These are phyloP conservation scores for Spea multiplicata DNA, from an alignment of 2,113 vertebrate species.

Conservation along the genomic window DNA sequence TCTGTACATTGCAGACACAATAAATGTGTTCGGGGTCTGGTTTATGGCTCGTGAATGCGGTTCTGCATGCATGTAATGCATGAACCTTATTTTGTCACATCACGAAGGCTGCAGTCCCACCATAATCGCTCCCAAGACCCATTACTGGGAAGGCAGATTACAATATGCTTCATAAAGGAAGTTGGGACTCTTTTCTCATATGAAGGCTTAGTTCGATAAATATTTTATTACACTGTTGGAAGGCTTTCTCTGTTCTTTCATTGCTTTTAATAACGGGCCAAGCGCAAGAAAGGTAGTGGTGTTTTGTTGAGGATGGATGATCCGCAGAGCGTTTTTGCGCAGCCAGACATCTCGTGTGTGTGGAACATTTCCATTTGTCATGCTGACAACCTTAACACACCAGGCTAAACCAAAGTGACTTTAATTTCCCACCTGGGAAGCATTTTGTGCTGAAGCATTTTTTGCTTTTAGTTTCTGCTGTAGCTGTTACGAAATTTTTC, in stretches of 20 bases:
- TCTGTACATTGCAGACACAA: too few species aligned
- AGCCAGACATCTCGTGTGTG: slow-evolving; percentile 43
- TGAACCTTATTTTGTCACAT: too few species aligned
- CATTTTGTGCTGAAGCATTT: slow-evolving; percentile 48
- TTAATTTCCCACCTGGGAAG: slow-evolving; percentile 44
- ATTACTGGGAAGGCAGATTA: too few species aligned
- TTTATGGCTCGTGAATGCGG: too few species aligned
- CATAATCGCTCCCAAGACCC: too few species aligned
- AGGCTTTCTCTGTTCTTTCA: neutral
- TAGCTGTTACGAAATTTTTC: too few species aligned
- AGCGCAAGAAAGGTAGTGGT: neutral
- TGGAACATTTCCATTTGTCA: slow-evolving; percentile 50
- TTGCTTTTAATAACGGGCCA: neutral
- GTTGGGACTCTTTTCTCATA: too few species aligned
- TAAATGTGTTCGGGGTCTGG: too few species aligned
- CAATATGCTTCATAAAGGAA: too few species aligned
- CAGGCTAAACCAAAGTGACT: slow-evolving; percentile 47
- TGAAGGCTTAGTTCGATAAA: too few species aligned
- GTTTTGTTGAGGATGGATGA: neutral
- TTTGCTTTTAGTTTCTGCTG: neutral
- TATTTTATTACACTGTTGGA: neutral
- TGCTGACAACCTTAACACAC: slow-evolving; percentile 39
- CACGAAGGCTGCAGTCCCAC: too few species aligned
- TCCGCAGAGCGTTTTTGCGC: neutral
- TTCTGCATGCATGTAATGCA: too few species aligned